These are phyloP conservation scores for Sparus aurata DNA, from an alignment of 2,797 vertebrate genomes.

Conservation along the genomic window DNA sequence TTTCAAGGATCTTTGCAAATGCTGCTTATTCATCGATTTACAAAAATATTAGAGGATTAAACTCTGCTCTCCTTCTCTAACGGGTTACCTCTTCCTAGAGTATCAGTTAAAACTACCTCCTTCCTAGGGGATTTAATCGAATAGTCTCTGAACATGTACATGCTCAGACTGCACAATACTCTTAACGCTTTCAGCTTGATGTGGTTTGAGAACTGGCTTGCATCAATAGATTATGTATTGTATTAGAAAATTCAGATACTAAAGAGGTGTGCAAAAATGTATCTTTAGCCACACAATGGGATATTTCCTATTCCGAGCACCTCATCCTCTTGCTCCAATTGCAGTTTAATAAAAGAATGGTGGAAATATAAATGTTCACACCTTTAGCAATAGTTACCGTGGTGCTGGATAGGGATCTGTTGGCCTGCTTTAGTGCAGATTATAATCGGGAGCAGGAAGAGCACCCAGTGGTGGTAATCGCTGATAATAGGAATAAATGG, in stretches of 20 bases:
- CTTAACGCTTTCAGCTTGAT: not conserved
- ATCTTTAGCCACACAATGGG: too few species aligned
- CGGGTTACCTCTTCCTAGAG: not conserved
- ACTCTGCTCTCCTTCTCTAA: not conserved
- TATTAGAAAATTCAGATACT: not conserved
- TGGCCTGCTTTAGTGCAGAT: constrained; percentile 46
- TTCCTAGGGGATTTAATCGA: not conserved
- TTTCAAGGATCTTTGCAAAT: not conserved
- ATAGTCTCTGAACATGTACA: not conserved
- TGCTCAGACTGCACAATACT: not conserved
- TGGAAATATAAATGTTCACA: not conserved
- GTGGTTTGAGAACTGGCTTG: not conserved
- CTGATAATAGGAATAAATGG: constrained; percentile 65
- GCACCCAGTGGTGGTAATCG: constrained; percentile 54
- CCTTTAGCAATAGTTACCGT: constrained; percentile 12
- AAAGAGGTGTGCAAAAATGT: not conserved
- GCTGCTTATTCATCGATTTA: not conserved
- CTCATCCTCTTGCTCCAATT: not conserved
- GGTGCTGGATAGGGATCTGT: constrained; percentile 50
- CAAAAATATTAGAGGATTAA: too few species aligned
- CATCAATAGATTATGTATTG: not conserved
- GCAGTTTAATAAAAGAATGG: constrained; percentile 2
- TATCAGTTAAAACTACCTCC: not conserved
- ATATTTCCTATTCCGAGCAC: not conserved
- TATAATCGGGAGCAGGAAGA: constrained; percentile 59